Evolutionary conservation across 2,888 invertebrate species (phyloP).

Genomic region (Xanthia icteritia): DNA sequence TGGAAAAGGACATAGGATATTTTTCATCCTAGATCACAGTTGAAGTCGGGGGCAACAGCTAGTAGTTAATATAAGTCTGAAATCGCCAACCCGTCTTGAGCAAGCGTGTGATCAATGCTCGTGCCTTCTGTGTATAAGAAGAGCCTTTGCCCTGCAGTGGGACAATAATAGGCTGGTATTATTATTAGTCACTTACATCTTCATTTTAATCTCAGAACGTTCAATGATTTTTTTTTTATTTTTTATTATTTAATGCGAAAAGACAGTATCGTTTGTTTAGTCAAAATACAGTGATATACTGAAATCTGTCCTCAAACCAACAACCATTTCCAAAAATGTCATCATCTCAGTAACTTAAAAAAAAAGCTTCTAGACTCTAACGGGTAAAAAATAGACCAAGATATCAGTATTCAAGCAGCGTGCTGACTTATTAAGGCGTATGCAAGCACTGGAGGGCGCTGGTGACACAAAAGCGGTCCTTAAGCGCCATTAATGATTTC

Average conservation of each 20-base stretch:
- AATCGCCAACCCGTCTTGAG: no score
- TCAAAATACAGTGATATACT: no score
- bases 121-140: no score
- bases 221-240: not conserved
- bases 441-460: conserved; percentile 63
- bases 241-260: not conserved
- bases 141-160: no score
- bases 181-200: not conserved
- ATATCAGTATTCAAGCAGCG: conserved; percentile 37
- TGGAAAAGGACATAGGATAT: no score
- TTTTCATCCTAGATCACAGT: no score
- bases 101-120: no score
- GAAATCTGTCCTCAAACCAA: not conserved
- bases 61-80: no score
- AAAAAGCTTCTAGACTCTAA: not conserved
- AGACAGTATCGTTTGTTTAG: no score
- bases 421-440: conserved; percentile 61
- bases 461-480: conserved; percentile 72
- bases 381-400: conserved; percentile 43
- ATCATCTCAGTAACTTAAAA: not conserved
- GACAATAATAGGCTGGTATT: no score
- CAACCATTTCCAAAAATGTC: not conserved
- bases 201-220: not conserved
- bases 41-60: no score
- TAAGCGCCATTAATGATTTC: conserved; percentile 80